Base-by-base conservation (phyloP, 2,888 invertebrate genomes). In the Agrotis ipsilon region DNA sequence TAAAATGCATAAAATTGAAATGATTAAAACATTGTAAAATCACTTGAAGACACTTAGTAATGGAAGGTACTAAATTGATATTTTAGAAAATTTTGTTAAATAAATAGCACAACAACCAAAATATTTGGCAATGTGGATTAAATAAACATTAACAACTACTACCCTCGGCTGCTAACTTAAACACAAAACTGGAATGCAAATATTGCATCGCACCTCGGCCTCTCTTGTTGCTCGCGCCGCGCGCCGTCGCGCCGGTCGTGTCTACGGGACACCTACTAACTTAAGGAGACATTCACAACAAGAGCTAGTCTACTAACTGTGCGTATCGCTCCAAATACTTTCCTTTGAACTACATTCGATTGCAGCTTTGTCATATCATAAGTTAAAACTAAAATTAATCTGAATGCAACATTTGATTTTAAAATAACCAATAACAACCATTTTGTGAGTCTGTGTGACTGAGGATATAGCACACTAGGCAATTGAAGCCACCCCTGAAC, bases 1-100 rank as follows among this genome's bases (percentile, higher is more conserved):
- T 92, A 94, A 96, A 96, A 96, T 96, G 96, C 96, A 96, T 92
- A 94, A 90, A 93, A 93, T 96, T 94, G 93, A 96, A 96, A 96
- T 94, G 94, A 96, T 96, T 92, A 87, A 93, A 94, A 94, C 92
- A 91, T 92, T 91, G 90, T 93, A 93, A 94, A 94, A 94, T 93
- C 91, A 95, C 90, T 92, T 90, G 92, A 94, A 94, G 92, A 94
- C 92, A 93, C 93, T 90, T 92, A 93, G 78, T 88, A 89, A 93
- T 94, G 95, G 94, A 95, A 95, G 95, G 94, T 95, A 94, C 92
- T 94, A 94, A 92, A 94, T 94, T 92, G 92, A 93, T 94, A 93
- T 92, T 93, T 92, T 90, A 89, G 90, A 91, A 86, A 86, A 86
- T 91, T 90, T 90, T 88, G 89, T 91, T 89, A 92, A 94, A 95